phyloP scores from a whole-genome alignment of 2,113 vertebrate species.

The Etia nguti region DNA sequence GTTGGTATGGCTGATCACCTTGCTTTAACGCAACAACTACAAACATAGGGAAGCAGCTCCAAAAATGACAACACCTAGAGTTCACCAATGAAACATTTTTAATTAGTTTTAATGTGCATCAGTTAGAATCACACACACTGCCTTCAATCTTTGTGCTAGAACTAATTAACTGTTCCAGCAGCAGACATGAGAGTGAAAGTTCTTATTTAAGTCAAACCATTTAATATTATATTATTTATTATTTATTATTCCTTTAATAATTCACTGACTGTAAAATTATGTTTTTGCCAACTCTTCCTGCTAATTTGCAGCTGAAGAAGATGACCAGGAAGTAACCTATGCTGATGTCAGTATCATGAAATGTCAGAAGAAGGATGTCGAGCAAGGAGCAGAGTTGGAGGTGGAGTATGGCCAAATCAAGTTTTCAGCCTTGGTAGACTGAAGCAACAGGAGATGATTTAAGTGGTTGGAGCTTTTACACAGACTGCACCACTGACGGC shows the following conservation, averaged over 20 bases:
- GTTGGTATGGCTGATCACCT: not conserved
- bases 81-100: not conserved
- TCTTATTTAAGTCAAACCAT: not conserved
- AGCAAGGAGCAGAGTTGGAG: not conserved
- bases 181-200: not conserved
- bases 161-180: not conserved
- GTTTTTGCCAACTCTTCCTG: rapidly evolving
- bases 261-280: not conserved
- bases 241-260: rapidly evolving
- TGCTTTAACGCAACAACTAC: rapidly evolving
- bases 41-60: not conserved
- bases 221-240: no score
- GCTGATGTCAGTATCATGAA: not conserved
- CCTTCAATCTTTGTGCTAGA: not conserved
- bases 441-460: not conserved
- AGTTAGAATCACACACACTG: not conserved
- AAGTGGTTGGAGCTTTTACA: not conserved
- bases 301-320: not conserved
- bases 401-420: slow-evolving; percentile 57
- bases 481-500: not conserved
- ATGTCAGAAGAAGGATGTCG: not conserved
- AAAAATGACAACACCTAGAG: rapidly evolving
- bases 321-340: slow-evolving; percentile 35
- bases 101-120: not conserved
- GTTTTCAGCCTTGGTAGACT: no score